These are phyloP conservation scores for Drosophila eugracilis DNA, from an alignment of 1,140 invertebrate species.

Conservation along the genomic window DNA sequence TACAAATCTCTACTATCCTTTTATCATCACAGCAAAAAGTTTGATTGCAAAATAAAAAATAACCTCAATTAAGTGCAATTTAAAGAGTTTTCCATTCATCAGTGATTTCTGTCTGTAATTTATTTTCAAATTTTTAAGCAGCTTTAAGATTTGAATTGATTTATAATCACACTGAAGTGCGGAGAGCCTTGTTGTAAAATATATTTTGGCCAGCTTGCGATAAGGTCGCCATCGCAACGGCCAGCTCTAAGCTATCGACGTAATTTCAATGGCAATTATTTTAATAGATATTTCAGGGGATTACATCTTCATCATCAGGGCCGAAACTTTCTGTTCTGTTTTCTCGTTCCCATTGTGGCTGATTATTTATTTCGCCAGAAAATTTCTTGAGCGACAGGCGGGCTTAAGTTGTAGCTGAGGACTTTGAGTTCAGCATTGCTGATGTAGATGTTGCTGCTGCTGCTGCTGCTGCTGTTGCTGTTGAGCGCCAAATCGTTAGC, in stretches of 20 bases:
- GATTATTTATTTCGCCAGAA: constrained; percentile 62
- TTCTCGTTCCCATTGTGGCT: constrained; percentile 34
- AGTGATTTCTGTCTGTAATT: constrained; percentile 3
- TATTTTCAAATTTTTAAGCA: too few species aligned
- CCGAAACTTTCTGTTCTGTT: constrained; percentile 7
- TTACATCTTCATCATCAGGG: constrained; percentile 42
- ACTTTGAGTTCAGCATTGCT: constrained; percentile 40
- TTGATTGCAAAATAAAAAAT: constrained; percentile 11
- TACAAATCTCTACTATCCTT: not conserved
- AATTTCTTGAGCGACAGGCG: constrained; percentile 64
- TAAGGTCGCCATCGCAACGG: constrained; percentile 24
- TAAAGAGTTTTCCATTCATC: constrained; percentile 18
- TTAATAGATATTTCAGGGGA: constrained; percentile 49
- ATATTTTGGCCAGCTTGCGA: constrained; percentile 10
- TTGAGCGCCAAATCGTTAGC: constrained; percentile 73
- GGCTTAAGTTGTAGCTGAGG: constrained; percentile 60
- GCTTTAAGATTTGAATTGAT: constrained; percentile 36
- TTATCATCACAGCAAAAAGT: constrained; percentile 1
- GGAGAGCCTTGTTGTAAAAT: constrained; percentile 23
- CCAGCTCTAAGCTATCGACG: constrained; percentile 41
- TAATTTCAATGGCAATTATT: constrained; percentile 69
- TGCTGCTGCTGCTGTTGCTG: constrained; percentile 21
- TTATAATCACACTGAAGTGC: constrained; percentile 35
- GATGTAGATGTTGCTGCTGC: constrained; percentile 4
- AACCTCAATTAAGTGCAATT: constrained; percentile 23